phyloP scores from a whole-genome alignment of 2,797 vertebrate genomes.

The Propithecus deckenii region DNA sequence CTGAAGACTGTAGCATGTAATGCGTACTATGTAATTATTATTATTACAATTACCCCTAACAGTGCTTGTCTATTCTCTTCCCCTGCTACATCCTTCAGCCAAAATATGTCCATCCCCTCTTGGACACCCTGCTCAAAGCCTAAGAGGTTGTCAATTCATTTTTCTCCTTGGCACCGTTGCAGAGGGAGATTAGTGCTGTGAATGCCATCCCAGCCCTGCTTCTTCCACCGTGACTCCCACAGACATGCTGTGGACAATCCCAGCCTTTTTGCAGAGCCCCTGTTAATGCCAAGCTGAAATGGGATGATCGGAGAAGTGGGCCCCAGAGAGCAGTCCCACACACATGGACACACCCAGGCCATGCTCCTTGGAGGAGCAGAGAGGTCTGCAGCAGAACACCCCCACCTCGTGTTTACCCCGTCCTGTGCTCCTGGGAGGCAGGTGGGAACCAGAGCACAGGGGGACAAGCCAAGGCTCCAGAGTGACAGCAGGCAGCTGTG shows the following conservation, averaged over 20 bases:
- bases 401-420: accelerated
- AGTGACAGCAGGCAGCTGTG: background rate
- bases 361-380: background rate
- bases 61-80: background rate
- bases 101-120: background rate
- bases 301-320: background rate
- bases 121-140: background rate
- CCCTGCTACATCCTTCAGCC: background rate
- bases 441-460: background rate
- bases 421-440: background rate
- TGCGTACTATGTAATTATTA: background rate
- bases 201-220: accelerated
- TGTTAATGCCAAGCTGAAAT: background rate
- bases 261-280: background rate
- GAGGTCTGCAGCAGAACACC: background rate
- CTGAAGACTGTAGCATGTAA: background rate
- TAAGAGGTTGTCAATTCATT: background rate
- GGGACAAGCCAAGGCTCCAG: background rate
- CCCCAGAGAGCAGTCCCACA: background rate
- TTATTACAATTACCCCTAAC: background rate
- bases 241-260: background rate
- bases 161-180: background rate
- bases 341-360: accelerated
- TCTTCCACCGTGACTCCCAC: background rate
- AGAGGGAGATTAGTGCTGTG: accelerated